These are phyloP conservation scores for Ectropis grisescens DNA, from an alignment of 1,140 invertebrate species.

Conservation along the genomic window DNA sequence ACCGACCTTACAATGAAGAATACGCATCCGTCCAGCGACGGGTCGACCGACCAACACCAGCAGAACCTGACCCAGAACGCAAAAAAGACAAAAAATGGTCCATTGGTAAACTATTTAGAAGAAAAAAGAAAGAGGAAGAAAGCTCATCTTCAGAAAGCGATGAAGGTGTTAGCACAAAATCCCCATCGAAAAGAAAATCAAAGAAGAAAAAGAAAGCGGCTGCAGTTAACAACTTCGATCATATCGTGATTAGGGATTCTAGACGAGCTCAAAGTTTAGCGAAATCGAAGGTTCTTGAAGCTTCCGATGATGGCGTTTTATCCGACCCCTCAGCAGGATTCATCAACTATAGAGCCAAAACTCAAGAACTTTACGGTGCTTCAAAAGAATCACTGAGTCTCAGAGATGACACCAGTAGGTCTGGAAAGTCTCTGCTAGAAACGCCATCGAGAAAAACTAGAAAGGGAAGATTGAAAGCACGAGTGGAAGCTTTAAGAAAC, in stretches of 20 bases:
- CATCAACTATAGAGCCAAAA: constrained; percentile 56
- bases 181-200: constrained; percentile 62
- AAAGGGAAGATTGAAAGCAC: constrained; percentile 73
- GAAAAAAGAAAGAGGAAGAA: constrained; percentile 75
- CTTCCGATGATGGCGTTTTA: constrained; percentile 69
- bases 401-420: constrained; percentile 43
- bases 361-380: constrained; percentile 33
- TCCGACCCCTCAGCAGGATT: constrained; percentile 68
- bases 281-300: constrained; percentile 45
- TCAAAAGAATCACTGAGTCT: constrained; percentile 50
- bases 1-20: constrained; percentile 50
- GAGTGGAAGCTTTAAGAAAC: constrained; percentile 76
- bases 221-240: constrained; percentile 65
- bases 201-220: constrained; percentile 56
- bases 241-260: constrained; percentile 62
- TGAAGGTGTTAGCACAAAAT: constrained; percentile 61
- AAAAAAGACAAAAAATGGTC: constrained; percentile 80
- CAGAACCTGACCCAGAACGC: constrained; percentile 39
- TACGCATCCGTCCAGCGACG: constrained; percentile 40
- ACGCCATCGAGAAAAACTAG: constrained; percentile 68
- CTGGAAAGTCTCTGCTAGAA: constrained; percentile 66
- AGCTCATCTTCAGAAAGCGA: constrained; percentile 75
- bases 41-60: constrained; percentile 32
- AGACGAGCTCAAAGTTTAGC: constrained; percentile 62
- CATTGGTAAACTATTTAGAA: constrained; percentile 77